Percentiles rank a stretch among this genome's conserved stretches.
These are phyloP conservation scores for Psittacula cyanocephala DNA, from an alignment of 2,113 vertebrate genomes.

Conservation along the genomic window DNA sequence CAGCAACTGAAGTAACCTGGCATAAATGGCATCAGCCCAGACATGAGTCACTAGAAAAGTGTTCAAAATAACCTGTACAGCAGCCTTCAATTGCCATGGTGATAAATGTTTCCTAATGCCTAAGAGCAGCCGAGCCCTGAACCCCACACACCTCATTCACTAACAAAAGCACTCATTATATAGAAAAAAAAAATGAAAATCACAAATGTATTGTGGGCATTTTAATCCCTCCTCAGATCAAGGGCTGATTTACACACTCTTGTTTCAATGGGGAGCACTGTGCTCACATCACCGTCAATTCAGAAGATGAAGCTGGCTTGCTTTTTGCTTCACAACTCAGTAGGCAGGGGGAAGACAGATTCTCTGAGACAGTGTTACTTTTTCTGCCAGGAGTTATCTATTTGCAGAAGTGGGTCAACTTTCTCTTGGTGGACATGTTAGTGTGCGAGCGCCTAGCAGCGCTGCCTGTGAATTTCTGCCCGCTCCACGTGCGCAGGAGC, in stretches of 20 bases:
- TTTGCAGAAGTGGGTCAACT: constrained; percentile 82
- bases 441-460: constrained; percentile 61
- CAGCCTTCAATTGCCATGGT: constrained; percentile 44
- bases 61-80: constrained; percentile 43
- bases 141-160: constrained; percentile 14
- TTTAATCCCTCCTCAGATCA: constrained; percentile 37
- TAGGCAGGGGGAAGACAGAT: constrained; percentile 65
- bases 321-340: constrained; percentile 71
- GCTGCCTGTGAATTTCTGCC: constrained; percentile 18
- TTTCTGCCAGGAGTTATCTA: constrained; percentile 75
- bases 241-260: constrained; percentile 26
- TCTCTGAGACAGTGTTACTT: constrained; percentile 74
- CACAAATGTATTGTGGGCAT: background rate
- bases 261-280: constrained; percentile 33
- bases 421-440: constrained; percentile 57
- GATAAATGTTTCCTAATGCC: constrained; percentile 44
- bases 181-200: background rate
- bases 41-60: background rate
- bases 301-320: constrained; percentile 58
- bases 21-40: background rate
- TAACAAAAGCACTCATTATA: constrained; percentile 60
- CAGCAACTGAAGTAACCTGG: background rate
- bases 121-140: constrained; percentile 24
- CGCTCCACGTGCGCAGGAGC: background rate
- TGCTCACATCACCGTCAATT: constrained; percentile 20